Evolutionary conservation across 2,113 vertebrate species (phyloP).

Genomic region (Genyomyrus donnyi): DNA sequence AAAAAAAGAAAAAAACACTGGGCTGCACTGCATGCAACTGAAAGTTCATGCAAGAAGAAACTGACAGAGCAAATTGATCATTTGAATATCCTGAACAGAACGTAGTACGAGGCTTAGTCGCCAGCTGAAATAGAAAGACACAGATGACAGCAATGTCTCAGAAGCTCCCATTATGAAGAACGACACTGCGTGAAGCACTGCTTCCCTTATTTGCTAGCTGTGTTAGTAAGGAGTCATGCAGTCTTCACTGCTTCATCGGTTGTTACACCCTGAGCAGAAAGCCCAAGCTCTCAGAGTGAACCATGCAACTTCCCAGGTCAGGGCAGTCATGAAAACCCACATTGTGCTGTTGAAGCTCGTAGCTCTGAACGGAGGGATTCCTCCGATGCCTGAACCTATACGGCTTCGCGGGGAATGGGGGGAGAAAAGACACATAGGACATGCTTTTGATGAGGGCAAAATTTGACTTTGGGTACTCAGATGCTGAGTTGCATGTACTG

Average conservation of each 20-base stretch:
- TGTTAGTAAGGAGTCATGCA: constrained; percentile 4
- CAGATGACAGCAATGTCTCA: not conserved
- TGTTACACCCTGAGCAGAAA: not conserved
- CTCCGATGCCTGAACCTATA: constrained; percentile 43
- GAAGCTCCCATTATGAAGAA: not conserved
- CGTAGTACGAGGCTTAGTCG: not conserved
- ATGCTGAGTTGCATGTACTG: not conserved
- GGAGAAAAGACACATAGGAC: not conserved
- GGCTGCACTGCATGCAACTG: not conserved
- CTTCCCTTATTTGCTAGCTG: not conserved
- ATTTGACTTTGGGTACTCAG: not conserved
- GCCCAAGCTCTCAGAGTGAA: not conserved
- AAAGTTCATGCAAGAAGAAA: not conserved
- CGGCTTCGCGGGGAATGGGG: constrained; percentile 44
- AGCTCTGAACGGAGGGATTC: constrained; percentile 52
- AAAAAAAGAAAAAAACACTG: not conserved
- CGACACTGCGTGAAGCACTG: not conserved
- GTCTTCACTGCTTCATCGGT: not conserved
- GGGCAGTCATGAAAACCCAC: constrained; percentile 43
- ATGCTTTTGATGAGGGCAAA: not conserved
- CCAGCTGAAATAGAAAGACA: not conserved
- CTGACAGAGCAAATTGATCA: not conserved
- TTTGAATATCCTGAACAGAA: not conserved
- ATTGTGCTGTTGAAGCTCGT: constrained; percentile 55
- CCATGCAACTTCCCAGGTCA: not conserved